A percentile compares a stretch with the other conserved stretches of the same genome.
Evolutionary conservation across 2,113 vertebrate genomes (phyloP).

Genomic region (Haliaeetus leucogaster): DNA sequence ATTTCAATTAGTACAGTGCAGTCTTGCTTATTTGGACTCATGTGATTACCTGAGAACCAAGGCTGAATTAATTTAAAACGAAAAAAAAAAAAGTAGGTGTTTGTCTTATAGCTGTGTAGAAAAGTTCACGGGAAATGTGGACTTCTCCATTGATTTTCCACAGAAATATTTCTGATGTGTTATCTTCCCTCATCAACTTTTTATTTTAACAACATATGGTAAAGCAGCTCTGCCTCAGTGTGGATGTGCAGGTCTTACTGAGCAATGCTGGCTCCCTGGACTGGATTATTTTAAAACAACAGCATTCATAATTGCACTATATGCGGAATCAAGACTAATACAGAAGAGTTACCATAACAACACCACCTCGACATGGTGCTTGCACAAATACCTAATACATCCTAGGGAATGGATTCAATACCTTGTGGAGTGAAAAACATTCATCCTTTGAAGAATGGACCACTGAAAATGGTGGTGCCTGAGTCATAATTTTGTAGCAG

Average conservation of each 20-base stretch:
- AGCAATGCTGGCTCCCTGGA: not conserved
- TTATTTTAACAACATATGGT: not conserved
- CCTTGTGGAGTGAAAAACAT: constrained; percentile 7
- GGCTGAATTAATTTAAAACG: not conserved
- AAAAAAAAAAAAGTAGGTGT: not conserved
- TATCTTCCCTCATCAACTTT: not conserved
- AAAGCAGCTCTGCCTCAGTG: constrained; percentile 8
- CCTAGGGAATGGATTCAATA: not conserved
- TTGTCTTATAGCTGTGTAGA: not conserved
- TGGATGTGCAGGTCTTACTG: not conserved
- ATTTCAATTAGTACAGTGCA: not conserved
- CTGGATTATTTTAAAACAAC: constrained; percentile 19
- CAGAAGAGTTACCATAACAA: constrained; percentile 64
- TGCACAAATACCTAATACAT: constrained; percentile 37
- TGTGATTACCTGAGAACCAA: constrained; percentile 3
- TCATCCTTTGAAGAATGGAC: not conserved
- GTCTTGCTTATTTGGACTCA: not conserved
- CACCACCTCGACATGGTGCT: constrained; percentile 18
- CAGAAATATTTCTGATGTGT: not conserved
- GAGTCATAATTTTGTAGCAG: not conserved
- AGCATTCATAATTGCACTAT: constrained; percentile 39
- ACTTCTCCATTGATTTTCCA: not conserved
- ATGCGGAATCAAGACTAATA: constrained; percentile 26
- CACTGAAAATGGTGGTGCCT: not conserved
- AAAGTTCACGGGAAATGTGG: not conserved